Conservation (phyloP, 2,797 vertebrate genomes). For the Gallirallus australis region DNA sequence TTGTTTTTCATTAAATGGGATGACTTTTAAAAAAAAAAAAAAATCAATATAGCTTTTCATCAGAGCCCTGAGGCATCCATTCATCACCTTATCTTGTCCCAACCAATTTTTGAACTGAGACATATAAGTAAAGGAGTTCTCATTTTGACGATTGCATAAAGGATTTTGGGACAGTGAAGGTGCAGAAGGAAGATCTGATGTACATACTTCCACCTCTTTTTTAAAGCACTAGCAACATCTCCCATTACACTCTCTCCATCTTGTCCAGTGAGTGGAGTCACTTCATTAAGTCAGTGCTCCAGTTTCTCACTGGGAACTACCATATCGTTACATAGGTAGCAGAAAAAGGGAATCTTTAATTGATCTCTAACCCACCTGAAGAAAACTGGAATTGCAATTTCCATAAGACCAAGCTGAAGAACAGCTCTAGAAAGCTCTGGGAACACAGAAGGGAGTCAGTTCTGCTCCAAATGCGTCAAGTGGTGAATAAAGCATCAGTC, state of each 20-base stretch:
- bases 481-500: neutral
- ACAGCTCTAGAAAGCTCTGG: neutral
- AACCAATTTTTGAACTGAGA: conserved; percentile 15
- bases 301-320: neutral
- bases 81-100: conserved; percentile 48
- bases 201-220: neutral
- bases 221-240: neutral
- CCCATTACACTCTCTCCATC: neutral
- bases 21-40: neutral
- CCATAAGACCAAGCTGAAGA: neutral
- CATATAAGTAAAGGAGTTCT: neutral
- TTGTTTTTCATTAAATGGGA: conserved; percentile 56
- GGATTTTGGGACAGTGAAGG: neutral
- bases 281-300: neutral
- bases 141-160: neutral
- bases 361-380: neutral
- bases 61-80: conserved; percentile 42
- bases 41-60: conserved; percentile 44
- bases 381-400: neutral
- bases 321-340: neutral
- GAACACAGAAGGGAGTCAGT: neutral
- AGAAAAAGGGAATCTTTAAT: neutral
- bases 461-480: neutral
- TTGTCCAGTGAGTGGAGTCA: neutral
- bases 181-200: neutral